These are phyloP conservation scores for Salvelinus alpinus DNA, from an alignment of 2,113 vertebrate genomes.

Conservation along the genomic window DNA sequence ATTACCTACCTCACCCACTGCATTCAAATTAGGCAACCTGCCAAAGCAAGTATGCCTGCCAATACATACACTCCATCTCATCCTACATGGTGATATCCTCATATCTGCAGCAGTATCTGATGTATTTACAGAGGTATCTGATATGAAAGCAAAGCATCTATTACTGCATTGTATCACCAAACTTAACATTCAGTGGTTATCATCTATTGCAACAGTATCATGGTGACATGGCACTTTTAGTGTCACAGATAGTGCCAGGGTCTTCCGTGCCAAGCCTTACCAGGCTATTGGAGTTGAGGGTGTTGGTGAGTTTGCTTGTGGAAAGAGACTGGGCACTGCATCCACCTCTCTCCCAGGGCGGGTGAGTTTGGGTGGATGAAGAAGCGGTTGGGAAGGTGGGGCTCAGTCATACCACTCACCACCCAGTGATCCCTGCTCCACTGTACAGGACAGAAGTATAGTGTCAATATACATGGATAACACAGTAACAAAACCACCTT, in stretches of 20 bases:
- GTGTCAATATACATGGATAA: neutral
- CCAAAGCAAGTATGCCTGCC: too few relatives aligned
- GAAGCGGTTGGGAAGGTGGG: constrained; percentile 51
- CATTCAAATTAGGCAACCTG: too few relatives aligned
- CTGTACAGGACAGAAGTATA: constrained; percentile 6
- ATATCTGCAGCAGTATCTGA: too few relatives aligned
- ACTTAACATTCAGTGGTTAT: too few relatives aligned
- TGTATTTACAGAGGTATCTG: too few relatives aligned
- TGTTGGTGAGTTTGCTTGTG: constrained; percentile 65
- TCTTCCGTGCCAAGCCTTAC: constrained; percentile 25
- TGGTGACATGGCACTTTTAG: too few relatives aligned
- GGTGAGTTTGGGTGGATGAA: constrained; percentile 63
- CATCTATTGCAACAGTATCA: too few relatives aligned
- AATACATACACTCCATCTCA: too few relatives aligned
- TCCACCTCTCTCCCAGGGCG: constrained; percentile 53
- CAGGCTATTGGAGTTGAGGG: constrained; percentile 51
- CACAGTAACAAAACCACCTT: neutral
- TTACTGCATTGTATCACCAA: too few relatives aligned
- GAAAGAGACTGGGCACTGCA: constrained; percentile 60
- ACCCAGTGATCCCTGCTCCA: constrained; percentile 57
- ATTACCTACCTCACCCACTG: too few relatives aligned
- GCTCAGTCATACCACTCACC: constrained; percentile 42
- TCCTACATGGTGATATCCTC: too few relatives aligned
- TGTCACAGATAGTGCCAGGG: neutral
- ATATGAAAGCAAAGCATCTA: too few relatives aligned